Evolutionary conservation across 2,797 vertebrate species (phyloP).

Genomic region (Anabas testudineus): DNA sequence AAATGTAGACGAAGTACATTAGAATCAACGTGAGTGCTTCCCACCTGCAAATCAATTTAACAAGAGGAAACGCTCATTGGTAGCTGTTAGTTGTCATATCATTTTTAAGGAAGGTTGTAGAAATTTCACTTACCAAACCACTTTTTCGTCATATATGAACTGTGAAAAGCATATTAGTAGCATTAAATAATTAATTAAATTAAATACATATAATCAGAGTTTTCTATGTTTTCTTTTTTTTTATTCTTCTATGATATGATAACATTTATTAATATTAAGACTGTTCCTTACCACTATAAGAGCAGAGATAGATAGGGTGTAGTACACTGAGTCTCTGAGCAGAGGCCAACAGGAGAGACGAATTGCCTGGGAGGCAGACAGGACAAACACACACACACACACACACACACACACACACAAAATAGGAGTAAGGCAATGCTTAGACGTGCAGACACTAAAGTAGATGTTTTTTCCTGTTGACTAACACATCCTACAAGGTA

Average conservation of each 20-base stretch:
- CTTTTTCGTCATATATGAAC: slow-evolving; percentile 98
- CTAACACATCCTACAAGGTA: slow-evolving; percentile 42
- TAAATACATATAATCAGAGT: neutral
- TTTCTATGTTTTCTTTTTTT: too few species aligned
- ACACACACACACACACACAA: neutral
- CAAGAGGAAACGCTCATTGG: neutral
- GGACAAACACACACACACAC: neutral
- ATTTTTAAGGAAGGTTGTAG: neutral
- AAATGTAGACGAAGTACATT: slow-evolving; percentile 95
- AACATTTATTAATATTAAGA: neutral
- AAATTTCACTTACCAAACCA: slow-evolving; percentile 90
- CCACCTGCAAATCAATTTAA: slow-evolving; percentile 86
- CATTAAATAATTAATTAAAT: too few species aligned
- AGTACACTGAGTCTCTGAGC: slow-evolving; percentile 93
- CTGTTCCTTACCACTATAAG: slow-evolving; percentile 90
- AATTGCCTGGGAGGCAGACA: slow-evolving; percentile 83
- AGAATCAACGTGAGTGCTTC: slow-evolving; percentile 92
- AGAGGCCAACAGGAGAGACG: slow-evolving; percentile 92
- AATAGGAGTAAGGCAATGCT: slow-evolving; percentile 6
- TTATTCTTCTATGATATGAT: too few species aligned
- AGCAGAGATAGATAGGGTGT: slow-evolving; percentile 92
- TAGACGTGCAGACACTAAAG: slow-evolving; percentile 18
- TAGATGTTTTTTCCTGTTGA: slow-evolving; percentile 39
- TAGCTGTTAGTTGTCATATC: too few species aligned
- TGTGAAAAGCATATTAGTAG: slow-evolving; percentile 59